phyloP scores from a whole-genome alignment of 2,797 vertebrate species.

The Myotis vivesi region DNA sequence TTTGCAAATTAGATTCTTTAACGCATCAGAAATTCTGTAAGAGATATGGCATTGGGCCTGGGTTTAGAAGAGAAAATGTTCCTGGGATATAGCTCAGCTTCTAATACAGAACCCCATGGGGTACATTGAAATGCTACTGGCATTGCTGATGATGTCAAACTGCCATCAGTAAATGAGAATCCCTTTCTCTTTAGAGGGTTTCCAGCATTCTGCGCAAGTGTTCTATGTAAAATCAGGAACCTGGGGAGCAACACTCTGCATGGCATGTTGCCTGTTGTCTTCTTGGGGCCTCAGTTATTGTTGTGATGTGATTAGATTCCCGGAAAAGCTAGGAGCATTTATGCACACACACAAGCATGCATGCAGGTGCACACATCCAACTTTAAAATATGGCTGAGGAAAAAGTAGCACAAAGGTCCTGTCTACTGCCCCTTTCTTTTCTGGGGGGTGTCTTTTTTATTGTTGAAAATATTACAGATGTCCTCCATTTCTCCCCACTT shows the following conservation, averaged over 20 bases:
- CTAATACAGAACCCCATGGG: neutral
- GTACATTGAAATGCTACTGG: neutral
- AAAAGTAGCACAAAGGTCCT: neutral
- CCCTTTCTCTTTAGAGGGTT: neutral
- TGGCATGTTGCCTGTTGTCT: neutral
- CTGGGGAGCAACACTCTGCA: neutral
- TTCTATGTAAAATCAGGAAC: neutral
- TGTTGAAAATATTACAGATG: neutral
- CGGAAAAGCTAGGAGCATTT: neutral
- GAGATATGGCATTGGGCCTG: constrained; percentile 10
- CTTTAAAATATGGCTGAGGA: neutral
- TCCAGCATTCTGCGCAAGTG: neutral
- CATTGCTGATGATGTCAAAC: neutral
- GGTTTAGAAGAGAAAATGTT: constrained; percentile 23
- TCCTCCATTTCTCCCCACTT: neutral
- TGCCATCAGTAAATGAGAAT: neutral
- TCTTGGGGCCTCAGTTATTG: neutral
- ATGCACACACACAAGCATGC: neutral
- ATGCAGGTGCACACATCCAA: neutral
- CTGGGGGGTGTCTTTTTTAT: neutral
- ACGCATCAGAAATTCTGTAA: constrained; percentile 41
- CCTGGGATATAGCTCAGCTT: neutral
- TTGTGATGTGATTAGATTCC: neutral
- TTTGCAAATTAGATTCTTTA: constrained; percentile 61
- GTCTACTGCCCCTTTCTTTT: neutral